These are phyloP conservation scores for Bugula neritina DNA, from an alignment of 2,888 invertebrate species.

Conservation along the genomic window DNA sequence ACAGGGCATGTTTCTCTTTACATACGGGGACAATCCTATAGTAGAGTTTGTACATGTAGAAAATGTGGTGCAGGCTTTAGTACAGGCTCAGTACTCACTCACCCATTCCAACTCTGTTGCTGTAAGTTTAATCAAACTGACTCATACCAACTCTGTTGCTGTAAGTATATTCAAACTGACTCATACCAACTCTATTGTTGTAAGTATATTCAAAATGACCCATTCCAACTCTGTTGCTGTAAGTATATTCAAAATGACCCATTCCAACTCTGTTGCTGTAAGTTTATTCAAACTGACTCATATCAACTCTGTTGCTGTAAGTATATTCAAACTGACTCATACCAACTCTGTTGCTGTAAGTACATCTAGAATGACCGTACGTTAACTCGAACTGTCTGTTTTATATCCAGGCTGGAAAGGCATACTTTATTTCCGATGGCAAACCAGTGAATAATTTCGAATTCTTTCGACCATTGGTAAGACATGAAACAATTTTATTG, in stretches of 20 bases:
- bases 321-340: conserved; percentile 31
- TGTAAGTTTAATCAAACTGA: conserved; percentile 30
- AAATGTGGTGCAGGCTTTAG: conserved; percentile 51
- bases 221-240: conserved; percentile 26
- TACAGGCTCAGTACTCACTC: conserved; percentile 42
- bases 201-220: conserved; percentile 28
- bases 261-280: conserved; percentile 25
- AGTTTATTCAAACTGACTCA: conserved; percentile 31
- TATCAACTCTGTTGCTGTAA: conserved; percentile 14
- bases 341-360: conserved; percentile 23
- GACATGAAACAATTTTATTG: too few species aligned
- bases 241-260: conserved; percentile 28
- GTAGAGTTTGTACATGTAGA: conserved; percentile 52
- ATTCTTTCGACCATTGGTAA: conserved; percentile 52
- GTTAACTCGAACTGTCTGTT: not conserved
- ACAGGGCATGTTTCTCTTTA: conserved; percentile 40
- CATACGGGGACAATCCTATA: conserved; percentile 38
- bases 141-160: conserved; percentile 28
- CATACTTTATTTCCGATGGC: conserved; percentile 55
- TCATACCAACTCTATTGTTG: conserved; percentile 21
- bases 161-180: conserved; percentile 31
- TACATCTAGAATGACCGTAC: too few species aligned
- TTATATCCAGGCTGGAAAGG: conserved; percentile 49
- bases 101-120: conserved; percentile 29
- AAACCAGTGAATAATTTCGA: conserved; percentile 53